A percentile compares a stretch with the other conserved stretches of the same genome.
Conservation (phyloP, 2,888 invertebrate species). For the Arenicola marina region DNA sequence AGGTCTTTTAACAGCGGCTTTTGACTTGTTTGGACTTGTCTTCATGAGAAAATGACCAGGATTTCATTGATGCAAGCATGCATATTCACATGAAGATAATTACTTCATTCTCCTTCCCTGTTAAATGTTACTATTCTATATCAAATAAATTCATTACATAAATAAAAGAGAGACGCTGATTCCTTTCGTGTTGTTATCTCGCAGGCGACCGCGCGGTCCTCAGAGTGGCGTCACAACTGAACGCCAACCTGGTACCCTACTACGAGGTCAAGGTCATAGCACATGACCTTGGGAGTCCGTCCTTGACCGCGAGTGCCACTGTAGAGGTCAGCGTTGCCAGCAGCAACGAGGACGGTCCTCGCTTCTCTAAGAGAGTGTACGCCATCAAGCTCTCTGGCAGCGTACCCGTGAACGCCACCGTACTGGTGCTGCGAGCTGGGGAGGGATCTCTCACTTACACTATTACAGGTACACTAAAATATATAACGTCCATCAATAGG, state of each 20-base stretch:
- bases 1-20: no score
- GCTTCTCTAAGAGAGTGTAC: constrained; percentile 45
- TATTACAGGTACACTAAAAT: no score
- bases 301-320: constrained; percentile 10
- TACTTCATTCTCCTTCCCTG: no score
- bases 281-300: constrained; percentile 26
- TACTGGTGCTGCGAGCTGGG: constrained; percentile 46
- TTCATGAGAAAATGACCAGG: no score
- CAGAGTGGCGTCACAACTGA: constrained; percentile 1
- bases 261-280: constrained; percentile 31
- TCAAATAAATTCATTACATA: no score
- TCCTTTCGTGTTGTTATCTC: neutral
- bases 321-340: constrained; percentile 50
- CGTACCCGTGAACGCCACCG: constrained; percentile 39
- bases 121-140: no score
- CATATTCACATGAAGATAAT: no score
- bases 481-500: no score
- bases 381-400: constrained; percentile 43
- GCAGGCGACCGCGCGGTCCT: constrained; percentile 10
- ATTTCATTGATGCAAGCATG: no score
- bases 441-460: no score
- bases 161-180: no score
- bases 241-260: neutral
- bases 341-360: constrained; percentile 43
- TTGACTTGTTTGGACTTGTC: no score